Conservation (phyloP, 2,113 vertebrate genomes). For the Origma solitaria region DNA sequence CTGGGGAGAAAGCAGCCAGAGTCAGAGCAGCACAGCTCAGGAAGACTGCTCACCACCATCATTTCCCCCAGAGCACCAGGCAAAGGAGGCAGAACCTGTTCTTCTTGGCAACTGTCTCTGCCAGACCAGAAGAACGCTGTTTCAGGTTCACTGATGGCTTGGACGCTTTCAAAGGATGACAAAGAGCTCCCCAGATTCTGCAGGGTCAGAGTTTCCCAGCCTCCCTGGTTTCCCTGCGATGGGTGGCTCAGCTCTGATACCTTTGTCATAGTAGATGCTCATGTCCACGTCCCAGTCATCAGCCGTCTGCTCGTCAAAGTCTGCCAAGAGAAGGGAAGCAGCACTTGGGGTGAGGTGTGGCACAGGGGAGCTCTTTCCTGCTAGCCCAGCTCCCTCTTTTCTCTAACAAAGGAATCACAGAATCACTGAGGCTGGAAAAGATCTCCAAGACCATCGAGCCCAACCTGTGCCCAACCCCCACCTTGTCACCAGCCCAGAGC, state of each 20-base stretch:
- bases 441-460: not conserved
- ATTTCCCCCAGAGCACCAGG: not conserved
- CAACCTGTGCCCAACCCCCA: not conserved
- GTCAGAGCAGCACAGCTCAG: not conserved
- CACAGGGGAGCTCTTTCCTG: not conserved
- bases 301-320: slow-evolving; percentile 94
- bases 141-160: not conserved
- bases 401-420: not conserved
- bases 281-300: slow-evolving; percentile 99
- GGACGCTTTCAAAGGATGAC: not conserved
- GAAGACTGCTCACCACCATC: not conserved
- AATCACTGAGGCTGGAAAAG: not conserved
- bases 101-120: not conserved
- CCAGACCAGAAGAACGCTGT: not conserved
- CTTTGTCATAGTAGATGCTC: slow-evolving; percentile 94
- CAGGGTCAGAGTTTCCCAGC: not conserved
- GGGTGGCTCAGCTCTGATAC: slow-evolving; percentile 59
- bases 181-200: not conserved
- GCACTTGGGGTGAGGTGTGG: not conserved
- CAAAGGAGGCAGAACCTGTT: slow-evolving; percentile 15
- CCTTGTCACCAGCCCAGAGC: not conserved
- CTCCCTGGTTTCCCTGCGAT: not conserved
- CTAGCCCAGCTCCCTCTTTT: not conserved
- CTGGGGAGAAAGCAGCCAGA: slow-evolving; percentile 58
- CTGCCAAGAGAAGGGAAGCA: slow-evolving; percentile 66